Base-by-base conservation (phyloP, 2,888 invertebrate genomes). In the Clivina fossor region DNA sequence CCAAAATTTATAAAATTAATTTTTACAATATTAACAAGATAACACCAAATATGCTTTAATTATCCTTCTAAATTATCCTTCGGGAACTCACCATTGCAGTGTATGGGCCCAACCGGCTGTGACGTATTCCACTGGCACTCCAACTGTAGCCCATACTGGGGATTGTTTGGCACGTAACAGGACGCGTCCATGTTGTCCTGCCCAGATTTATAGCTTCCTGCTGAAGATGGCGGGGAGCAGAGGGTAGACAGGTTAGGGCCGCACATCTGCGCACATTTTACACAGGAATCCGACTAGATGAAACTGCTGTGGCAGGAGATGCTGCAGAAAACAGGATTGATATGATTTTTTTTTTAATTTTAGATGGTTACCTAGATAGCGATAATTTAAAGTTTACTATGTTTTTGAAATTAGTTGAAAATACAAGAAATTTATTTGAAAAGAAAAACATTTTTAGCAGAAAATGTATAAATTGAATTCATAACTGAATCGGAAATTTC, bases 101-200 rank as follows among this genome's bases (percentile, higher is more conserved):
- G 58, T 1, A 28, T 33, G 15, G 56, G 55, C 37, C 24, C 47
- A 51, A 19, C 46, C 18, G 44, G 47, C 32, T 20, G 35, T 46
- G 55, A 2, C 24, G 55, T 66, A 62, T 63, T 68, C 71, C 74
- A 71, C 64, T 72, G 71, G 64, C 74, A 76, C 68, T 76, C 76
- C 64, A 76, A 69, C 61, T 76, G 74, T 66, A 80, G 71, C 68
- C 81, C 82, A 74, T 78, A 83, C 80, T 82, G 82, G 65, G 83
- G 83, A 74, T 83, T 83, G 79, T 83, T 83, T 55, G 83, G 83
- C 64, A 83, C 76, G 74, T 83, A 83, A 74, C 80, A 82, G 57
- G 69, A 65, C 49, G 66, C 67, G 65, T 80, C 81, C 80, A 81
- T 80, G 68, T 66, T 40, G 24, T 26, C 50, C 7, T 15, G 11